Evolutionary conservation across 1,140 invertebrate species (phyloP).

Genomic region (Brachionus angularis): DNA sequence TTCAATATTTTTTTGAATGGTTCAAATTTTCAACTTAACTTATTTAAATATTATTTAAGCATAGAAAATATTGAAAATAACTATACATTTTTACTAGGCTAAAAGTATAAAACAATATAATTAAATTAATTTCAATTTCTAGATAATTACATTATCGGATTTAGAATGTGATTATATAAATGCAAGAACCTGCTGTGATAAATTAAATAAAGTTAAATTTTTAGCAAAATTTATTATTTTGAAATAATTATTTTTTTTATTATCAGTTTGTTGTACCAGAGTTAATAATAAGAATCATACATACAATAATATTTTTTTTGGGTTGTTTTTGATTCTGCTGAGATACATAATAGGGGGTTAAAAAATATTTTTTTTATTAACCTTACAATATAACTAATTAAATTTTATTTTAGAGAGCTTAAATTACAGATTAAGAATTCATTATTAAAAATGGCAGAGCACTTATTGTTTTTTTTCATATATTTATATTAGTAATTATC

Average conservation of each 20-base stretch:
- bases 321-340: conserved; percentile 31
- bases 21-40: too few relatives aligned
- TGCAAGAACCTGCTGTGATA: conserved; percentile 11
- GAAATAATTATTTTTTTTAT: conserved; percentile 6
- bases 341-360: conserved; percentile 35
- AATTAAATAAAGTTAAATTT: conserved; percentile 34
- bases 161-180: conserved; percentile 43
- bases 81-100: too few relatives aligned
- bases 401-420: conserved; percentile 13
- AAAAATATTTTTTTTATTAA: neutral
- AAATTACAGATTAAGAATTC: conserved; percentile 28
- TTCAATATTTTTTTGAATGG: too few relatives aligned
- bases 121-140: too few relatives aligned
- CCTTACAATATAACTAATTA: too few relatives aligned
- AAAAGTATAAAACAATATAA: neutral
- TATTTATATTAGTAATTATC: conserved; percentile 33
- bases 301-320: neutral
- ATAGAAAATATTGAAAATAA: too few relatives aligned
- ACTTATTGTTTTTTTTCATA: conserved; percentile 26
- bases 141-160: conserved; percentile 40
- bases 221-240: neutral
- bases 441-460: conserved; percentile 35
- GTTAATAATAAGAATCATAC: neutral
- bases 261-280: conserved; percentile 34
- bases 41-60: too few relatives aligned